Conservation (phyloP, 2,113 vertebrate genomes). For the Rhagologus leucostigma region DNA sequence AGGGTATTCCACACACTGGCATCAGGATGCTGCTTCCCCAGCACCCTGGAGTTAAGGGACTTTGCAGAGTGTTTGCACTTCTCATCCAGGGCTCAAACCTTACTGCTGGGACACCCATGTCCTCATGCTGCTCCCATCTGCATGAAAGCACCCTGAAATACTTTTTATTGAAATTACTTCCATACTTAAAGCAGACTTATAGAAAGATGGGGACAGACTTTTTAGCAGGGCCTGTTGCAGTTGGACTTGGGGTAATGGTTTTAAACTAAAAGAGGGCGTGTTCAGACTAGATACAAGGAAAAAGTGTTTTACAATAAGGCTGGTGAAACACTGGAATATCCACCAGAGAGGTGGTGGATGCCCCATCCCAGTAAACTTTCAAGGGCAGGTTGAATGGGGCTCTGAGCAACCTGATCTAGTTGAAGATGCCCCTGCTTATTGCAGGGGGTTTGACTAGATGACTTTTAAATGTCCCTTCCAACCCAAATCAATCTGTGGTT, state of each 20-base stretch:
- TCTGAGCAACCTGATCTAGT: not conserved
- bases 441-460: not conserved
- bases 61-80: not conserved
- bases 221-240: not conserved
- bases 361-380: not conserved
- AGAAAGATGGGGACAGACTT: not conserved
- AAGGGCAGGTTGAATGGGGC: not conserved
- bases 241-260: not conserved
- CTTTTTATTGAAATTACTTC: not conserved
- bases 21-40: not conserved
- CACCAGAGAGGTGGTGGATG: not conserved
- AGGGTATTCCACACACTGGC: accelerated
- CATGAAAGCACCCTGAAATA: not conserved
- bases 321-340: not conserved
- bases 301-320: not conserved
- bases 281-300: not conserved
- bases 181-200: not conserved
- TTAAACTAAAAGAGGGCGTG: not conserved
- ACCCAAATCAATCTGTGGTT: not conserved
- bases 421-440: not conserved
- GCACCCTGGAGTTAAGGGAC: not conserved
- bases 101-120: not conserved
- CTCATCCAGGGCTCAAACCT: not conserved
- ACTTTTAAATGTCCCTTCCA: not conserved
- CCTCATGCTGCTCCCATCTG: not conserved